Conservation (phyloP, 2,888 invertebrate genomes). For the Melieria picta region DNA sequence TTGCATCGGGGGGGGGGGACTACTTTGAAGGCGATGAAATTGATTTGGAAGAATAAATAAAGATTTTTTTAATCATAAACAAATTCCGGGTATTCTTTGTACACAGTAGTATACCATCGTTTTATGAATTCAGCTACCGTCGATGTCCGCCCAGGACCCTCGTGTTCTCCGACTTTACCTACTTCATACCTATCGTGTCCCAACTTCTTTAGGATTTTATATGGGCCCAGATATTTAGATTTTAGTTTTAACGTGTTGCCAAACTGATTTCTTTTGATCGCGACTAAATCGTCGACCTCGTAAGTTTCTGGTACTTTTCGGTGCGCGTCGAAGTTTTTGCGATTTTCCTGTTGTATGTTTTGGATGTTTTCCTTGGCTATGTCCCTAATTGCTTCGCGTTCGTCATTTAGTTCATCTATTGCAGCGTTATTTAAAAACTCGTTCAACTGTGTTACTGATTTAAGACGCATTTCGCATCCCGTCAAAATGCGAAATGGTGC, state of each 20-base stretch:
- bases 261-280: slow-evolving; percentile 12
- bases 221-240: not conserved
- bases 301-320: not conserved
- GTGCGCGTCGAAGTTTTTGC: not conserved
- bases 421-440: slow-evolving; percentile 1
- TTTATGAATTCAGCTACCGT: slow-evolving; percentile 12
- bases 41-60: too few species aligned
- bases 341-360: not conserved
- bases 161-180: not conserved
- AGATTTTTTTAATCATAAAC: too few species aligned
- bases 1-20: too few species aligned
- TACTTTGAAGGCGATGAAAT: too few species aligned
- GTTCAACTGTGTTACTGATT: not conserved
- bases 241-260: not conserved
- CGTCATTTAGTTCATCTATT: not conserved
- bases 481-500: too few species aligned
- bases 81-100: too few species aligned
- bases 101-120: not conserved
- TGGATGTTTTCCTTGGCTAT: slow-evolving; percentile 1
- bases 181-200: slow-evolving; percentile 6
- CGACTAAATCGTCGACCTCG: not conserved
- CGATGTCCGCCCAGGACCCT: not conserved
- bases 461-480: too few species aligned
- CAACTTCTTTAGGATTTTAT: not conserved
- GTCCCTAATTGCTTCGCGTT: not conserved